Evolutionary conservation across 2,797 vertebrate genomes (phyloP).

Genomic region (Pachyuromys duprasi): DNA sequence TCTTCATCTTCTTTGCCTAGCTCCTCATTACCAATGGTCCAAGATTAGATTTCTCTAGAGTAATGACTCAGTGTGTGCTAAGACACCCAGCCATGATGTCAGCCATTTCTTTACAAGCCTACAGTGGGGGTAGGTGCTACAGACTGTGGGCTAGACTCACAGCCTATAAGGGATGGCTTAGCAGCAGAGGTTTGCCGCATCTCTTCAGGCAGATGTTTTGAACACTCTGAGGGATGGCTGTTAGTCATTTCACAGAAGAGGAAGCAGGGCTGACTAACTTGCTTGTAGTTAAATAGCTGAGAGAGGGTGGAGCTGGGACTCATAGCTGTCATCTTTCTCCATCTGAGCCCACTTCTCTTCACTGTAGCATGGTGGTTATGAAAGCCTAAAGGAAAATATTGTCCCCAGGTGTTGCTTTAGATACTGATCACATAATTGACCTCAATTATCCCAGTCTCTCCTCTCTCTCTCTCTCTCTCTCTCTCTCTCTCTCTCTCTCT

Average conservation of each 20-base stretch:
- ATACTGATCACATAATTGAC: background rate
- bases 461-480: too few species aligned
- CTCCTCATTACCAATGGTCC: background rate
- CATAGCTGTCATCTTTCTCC: background rate
- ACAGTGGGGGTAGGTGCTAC: background rate
- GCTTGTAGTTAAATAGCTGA: constrained; percentile 5
- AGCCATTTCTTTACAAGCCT: background rate
- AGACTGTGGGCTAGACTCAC: background rate
- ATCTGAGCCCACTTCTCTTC: background rate
- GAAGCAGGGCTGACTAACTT: background rate
- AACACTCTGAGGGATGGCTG: background rate
- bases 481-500: too few species aligned
- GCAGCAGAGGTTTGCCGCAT: background rate
- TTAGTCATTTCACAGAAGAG: constrained; percentile 24
- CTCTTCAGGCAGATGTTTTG: constrained; percentile 17
- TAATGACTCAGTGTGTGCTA: constrained; percentile 54
- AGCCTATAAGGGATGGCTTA: background rate
- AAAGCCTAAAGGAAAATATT: background rate
- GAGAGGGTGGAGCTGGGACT: background rate
- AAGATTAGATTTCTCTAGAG: constrained; percentile 44
- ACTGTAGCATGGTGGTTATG: background rate
- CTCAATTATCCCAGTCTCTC: background rate
- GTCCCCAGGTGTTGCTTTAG: background rate
- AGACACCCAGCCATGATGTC: constrained; percentile 29
- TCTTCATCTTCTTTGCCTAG: background rate